Percentiles rank a stretch among this genome's conserved stretches.
Conservation (phyloP, 2,888 invertebrate species). For the Pegoplata infirma region DNA sequence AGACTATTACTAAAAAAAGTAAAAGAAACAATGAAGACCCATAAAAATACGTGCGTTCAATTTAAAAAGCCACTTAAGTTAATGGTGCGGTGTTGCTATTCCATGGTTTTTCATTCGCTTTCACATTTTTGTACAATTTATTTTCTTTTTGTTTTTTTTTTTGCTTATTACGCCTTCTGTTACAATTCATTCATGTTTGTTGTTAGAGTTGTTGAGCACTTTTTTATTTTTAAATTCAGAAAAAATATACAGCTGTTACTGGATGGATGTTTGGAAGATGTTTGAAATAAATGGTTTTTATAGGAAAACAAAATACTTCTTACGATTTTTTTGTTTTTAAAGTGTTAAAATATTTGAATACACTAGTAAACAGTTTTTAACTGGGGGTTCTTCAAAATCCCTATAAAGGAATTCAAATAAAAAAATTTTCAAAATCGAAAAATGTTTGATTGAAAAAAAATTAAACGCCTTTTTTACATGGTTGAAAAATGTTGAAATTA, state of each 20-base stretch:
- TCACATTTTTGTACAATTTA: slow-evolving; percentile 15
- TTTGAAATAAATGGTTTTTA: slow-evolving; percentile 4
- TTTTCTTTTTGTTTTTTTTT: too few relatives aligned
- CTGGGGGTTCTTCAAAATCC: too few relatives aligned
- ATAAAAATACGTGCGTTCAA: slow-evolving; percentile 59
- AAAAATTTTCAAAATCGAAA: too few relatives aligned
- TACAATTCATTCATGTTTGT: slow-evolving; percentile 46
- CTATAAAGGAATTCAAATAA: too few relatives aligned
- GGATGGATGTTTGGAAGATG: slow-evolving; percentile 7
- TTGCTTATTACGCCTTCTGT: slow-evolving; percentile 45
- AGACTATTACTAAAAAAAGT: background rate
- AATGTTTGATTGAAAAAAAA: too few relatives aligned
- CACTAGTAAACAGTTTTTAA: too few relatives aligned
- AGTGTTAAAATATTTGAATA: too few relatives aligned
- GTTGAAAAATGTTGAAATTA: too few relatives aligned
- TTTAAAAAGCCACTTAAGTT: slow-evolving; percentile 65
- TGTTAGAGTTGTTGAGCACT: slow-evolving; percentile 26
- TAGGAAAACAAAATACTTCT: background rate
- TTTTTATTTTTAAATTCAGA: slow-evolving; percentile 12
- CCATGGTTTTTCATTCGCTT: slow-evolving; percentile 54
- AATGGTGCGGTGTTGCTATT: slow-evolving; percentile 62
- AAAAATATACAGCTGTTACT: slow-evolving; percentile 56
- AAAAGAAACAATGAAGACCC: slow-evolving; percentile 36
- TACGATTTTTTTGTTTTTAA: background rate
- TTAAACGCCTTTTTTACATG: too few relatives aligned